Evolutionary conservation across 2,113 vertebrate genomes (phyloP).

Genomic region (Elanoides forficatus): DNA sequence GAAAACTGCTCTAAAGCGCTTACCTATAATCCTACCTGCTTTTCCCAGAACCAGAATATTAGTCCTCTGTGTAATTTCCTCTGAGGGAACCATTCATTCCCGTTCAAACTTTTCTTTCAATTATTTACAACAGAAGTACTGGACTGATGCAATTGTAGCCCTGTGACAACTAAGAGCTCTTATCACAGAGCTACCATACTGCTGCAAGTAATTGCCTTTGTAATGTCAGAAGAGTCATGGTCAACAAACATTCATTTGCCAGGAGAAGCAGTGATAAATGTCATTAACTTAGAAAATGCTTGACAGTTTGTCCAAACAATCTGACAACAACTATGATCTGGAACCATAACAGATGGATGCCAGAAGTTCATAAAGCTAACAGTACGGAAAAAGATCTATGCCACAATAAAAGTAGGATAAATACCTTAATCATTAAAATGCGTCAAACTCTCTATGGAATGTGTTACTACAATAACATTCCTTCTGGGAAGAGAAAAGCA

Average conservation of each 20-base stretch:
- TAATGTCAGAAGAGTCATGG: background rate
- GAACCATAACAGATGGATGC: background rate
- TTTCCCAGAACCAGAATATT: background rate
- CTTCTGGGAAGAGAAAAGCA: background rate
- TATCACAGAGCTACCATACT: background rate
- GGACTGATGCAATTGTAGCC: background rate
- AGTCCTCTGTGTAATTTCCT: background rate
- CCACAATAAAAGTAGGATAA: background rate
- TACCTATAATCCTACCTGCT: background rate
- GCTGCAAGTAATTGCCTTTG: background rate
- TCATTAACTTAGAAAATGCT: conserved; percentile 5
- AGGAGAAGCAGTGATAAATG: conserved; percentile 7
- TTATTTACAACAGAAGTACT: background rate
- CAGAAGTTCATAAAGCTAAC: background rate
- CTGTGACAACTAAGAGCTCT: background rate
- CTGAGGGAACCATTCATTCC: background rate
- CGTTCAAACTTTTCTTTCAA: background rate
- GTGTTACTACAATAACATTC: background rate
- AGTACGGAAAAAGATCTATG: background rate
- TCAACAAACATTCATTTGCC: background rate
- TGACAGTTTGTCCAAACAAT: conserved; percentile 18
- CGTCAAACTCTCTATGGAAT: background rate
- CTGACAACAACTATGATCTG: background rate
- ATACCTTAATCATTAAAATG: background rate
- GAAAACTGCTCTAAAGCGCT: background rate